These are phyloP conservation scores for Centropyge bicolor DNA, from an alignment of 2,797 vertebrate genomes.

Conservation along the genomic window DNA sequence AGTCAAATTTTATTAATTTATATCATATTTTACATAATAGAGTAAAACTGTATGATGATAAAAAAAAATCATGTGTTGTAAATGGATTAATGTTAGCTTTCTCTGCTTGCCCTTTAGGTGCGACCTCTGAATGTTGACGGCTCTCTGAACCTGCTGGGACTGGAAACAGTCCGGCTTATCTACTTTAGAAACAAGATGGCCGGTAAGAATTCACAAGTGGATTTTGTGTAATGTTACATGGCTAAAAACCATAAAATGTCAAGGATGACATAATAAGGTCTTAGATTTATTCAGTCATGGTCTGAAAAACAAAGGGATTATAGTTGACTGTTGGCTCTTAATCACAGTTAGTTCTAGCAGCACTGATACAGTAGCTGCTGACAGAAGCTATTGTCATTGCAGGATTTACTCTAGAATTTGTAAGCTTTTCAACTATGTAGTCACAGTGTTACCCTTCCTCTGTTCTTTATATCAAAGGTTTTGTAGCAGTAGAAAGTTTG, in stretches of 20 bases:
- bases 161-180: slow-evolving; percentile 96
- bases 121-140: slow-evolving; percentile 96
- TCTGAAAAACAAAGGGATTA: not conserved
- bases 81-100: not conserved
- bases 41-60: not conserved
- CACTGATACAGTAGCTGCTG: too few relatives aligned
- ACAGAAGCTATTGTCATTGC: not conserved
- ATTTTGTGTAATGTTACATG: not conserved
- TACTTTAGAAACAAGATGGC: slow-evolving; percentile 99
- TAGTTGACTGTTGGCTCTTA: not conserved
- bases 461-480: not conserved
- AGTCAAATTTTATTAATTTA: not conserved
- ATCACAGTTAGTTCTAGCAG: not conserved
- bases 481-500: not conserved
- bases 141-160: slow-evolving; percentile 95
- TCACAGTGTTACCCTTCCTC: not conserved
- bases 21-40: too few relatives aligned
- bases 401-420: not conserved
- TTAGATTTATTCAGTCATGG: not conserved
- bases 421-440: not conserved
- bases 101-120: slow-evolving; percentile 83
- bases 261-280: too few relatives aligned
- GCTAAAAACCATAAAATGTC: not conserved
- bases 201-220: slow-evolving; percentile 84
- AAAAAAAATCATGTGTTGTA: not conserved